Conservation (phyloP, 2,797 vertebrate species). For the Pseudochirops cupreus region DNA sequence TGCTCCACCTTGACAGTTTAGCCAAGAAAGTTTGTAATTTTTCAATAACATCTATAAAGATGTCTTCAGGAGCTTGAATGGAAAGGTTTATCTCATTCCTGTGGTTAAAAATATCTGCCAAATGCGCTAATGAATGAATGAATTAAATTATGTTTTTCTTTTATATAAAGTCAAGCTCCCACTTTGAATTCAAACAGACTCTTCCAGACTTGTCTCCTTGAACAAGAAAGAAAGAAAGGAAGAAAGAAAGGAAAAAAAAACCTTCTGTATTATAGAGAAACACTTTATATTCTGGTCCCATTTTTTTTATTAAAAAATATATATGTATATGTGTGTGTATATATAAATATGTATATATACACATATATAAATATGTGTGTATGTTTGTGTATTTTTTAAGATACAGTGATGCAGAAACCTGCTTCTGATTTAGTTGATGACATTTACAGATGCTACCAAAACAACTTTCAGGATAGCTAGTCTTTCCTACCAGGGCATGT, state of each 20-base stretch:
- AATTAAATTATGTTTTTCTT: neutral
- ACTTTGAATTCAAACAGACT: neutral
- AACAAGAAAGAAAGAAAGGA: neutral
- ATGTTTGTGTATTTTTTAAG: no score
- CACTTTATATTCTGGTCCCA: neutral
- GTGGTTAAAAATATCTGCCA: neutral
- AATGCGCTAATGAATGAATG: neutral
- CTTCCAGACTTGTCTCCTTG: neutral
- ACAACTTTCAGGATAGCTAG: neutral
- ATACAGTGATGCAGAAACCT: neutral
- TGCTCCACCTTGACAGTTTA: neutral
- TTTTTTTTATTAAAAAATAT: neutral
- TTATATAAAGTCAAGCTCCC: neutral
- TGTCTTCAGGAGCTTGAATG: neutral
- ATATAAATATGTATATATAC: no score
- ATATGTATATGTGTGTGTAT: no score
- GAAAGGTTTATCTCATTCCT: neutral
- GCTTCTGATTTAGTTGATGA: neutral
- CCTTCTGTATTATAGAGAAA: no score
- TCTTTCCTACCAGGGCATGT: neutral
- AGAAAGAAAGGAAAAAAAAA: neutral
- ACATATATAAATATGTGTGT: no score
- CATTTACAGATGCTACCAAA: neutral
- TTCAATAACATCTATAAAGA: neutral
- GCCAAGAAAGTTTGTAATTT: neutral